Percentiles rank a stretch among this genome's conserved stretches.
Evolutionary conservation across 2,113 vertebrate genomes (phyloP).

Genomic region (Eulemur rufifrons): DNA sequence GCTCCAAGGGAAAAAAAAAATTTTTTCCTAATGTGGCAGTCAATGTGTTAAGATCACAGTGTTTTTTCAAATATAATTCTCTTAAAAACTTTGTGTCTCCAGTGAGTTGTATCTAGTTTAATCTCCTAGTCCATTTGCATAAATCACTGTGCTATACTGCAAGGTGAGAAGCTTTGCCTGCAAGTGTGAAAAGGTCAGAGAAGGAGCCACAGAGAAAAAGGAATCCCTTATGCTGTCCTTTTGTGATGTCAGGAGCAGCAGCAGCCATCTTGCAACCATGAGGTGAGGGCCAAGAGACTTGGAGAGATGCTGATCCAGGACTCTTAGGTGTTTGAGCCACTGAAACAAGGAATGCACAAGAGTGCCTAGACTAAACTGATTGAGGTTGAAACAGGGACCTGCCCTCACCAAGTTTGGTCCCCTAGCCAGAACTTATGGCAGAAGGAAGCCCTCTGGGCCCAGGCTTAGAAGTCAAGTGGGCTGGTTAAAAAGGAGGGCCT

Average conservation of each 20-base stretch:
- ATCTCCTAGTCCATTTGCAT: neutral
- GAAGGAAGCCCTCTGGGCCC: neutral
- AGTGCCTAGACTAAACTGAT: neutral
- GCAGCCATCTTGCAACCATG: neutral
- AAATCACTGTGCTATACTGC: neutral
- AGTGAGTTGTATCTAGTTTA: neutral
- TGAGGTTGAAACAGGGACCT: neutral
- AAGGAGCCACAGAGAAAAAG: neutral
- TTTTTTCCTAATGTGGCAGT: too few relatives aligned
- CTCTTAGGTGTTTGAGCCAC: neutral
- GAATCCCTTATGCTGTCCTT: neutral
- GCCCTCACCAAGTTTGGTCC: neutral
- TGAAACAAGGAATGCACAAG: neutral
- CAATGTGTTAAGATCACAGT: neutral
- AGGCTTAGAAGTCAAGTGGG: neutral
- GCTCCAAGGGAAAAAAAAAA: too few relatives aligned
- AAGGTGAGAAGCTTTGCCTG: neutral
- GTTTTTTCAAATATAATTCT: neutral
- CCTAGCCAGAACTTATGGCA: neutral
- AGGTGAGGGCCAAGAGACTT: neutral
- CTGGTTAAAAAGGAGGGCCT: neutral
- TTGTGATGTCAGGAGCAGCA: neutral
- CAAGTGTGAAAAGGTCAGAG: neutral
- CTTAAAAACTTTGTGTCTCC: neutral
- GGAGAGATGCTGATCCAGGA: neutral